Conservation (phyloP, 2,888 invertebrate genomes). For the Athrips mouffetella region DNA sequence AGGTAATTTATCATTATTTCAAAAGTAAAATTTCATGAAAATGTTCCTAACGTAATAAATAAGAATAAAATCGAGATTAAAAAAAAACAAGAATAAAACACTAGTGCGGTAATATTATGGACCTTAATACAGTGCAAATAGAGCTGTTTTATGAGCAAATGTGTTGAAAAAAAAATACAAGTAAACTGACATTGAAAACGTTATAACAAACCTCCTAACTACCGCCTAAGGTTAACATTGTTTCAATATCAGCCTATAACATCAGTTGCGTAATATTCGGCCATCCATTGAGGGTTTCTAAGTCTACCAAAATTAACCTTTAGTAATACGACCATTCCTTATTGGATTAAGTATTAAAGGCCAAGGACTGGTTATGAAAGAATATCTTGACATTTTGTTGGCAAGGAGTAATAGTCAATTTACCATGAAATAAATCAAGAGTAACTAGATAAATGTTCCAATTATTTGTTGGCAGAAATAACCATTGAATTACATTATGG, state of each 20-base stretch:
- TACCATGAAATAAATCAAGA: constrained; percentile 1
- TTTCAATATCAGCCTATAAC: neutral
- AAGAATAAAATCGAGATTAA: no score
- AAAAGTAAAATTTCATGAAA: no score
- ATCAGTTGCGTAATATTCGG: neutral
- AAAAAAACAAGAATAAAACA: no score
- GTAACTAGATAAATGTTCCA: neutral
- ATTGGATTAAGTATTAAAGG: constrained; percentile 5
- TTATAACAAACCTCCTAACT: neutral
- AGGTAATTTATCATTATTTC: no score
- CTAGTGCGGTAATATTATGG: no score
- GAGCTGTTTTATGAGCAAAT: no score
- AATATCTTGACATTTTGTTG: neutral
- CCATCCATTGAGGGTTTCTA: neutral
- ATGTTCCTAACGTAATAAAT: no score
- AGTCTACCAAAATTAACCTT: constrained; percentile 5
- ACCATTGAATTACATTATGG: neutral
- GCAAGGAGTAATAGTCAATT: neutral
- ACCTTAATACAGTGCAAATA: no score
- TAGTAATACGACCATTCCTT: neutral
- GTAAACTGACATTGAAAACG: neutral
- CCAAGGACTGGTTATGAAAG: constrained; percentile 1
- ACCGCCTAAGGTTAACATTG: neutral
- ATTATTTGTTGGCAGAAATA: neutral
- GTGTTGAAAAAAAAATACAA: no score